Conservation (phyloP, 2,113 vertebrate species). For the Eidolon helvum region DNA sequence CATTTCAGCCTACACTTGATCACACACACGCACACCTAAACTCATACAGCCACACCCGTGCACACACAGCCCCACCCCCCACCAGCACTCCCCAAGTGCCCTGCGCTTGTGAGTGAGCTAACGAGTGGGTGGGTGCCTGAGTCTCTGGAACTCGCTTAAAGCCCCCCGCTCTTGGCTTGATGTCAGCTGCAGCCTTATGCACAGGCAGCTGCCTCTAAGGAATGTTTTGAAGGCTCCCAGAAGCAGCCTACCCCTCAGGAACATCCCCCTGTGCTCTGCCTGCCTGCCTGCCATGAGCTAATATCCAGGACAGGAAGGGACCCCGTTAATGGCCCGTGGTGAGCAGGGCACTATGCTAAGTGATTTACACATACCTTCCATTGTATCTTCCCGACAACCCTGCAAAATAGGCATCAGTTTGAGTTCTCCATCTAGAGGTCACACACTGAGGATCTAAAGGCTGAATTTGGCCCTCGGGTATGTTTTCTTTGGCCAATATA, state of each 20-base stretch:
- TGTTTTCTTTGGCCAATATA: background rate
- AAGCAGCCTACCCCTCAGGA: constrained; percentile 1
- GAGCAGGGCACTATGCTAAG: background rate
- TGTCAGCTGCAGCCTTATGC: constrained; percentile 57
- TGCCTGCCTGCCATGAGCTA: background rate
- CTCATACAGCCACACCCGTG: background rate
- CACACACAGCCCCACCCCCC: background rate
- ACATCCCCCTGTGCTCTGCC: background rate
- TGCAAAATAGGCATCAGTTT: background rate
- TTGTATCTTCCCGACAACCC: background rate
- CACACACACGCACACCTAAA: background rate
- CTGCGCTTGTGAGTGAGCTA: background rate
- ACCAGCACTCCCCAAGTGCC: background rate
- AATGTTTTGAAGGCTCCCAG: constrained; percentile 48
- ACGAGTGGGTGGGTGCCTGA: background rate
- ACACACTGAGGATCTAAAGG: background rate
- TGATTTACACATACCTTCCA: background rate
- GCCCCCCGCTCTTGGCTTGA: constrained; percentile 42
- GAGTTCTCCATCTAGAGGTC: background rate
- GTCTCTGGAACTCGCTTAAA: background rate
- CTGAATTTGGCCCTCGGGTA: background rate
- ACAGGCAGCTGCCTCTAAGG: constrained; percentile 62
- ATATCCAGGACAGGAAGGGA: background rate
- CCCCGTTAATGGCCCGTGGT: background rate
- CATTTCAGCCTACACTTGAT: rapidly evolving